phyloP scores from a whole-genome alignment of 2,888 invertebrate genomes.

The Petrolisthes cinctipes region DNA sequence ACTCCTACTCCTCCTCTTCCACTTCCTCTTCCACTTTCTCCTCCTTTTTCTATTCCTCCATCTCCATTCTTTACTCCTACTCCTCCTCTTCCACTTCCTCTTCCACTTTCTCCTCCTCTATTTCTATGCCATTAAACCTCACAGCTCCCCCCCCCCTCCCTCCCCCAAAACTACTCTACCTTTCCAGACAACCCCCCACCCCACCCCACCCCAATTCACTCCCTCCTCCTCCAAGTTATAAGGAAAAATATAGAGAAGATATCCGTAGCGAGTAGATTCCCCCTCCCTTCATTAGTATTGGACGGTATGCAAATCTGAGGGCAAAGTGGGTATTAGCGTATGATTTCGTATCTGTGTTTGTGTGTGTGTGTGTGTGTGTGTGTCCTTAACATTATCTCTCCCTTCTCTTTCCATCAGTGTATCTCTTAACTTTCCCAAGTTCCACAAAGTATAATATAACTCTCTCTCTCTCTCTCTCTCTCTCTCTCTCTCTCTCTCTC shows the following conservation, averaged over 20 bases:
- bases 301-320: not conserved
- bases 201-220: not conserved
- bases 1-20: not conserved
- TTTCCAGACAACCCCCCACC: not conserved
- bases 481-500: no score
- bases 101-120: not conserved
- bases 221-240: not conserved
- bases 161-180: not conserved
- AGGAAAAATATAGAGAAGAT: not conserved
- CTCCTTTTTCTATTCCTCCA: not conserved
- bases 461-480: no score
- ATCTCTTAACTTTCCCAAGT: no score
- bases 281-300: not conserved
- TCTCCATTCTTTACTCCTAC: no score
- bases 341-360: not conserved
- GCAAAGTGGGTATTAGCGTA: not conserved
- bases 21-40: not conserved
- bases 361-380: no score
- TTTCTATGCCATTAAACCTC: no score
- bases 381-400: no score
- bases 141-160: not conserved
- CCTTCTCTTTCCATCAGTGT: no score
- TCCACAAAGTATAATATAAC: no score
- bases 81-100: not conserved
- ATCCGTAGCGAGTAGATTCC: not conserved